phyloP scores from a whole-genome alignment of 2,113 vertebrate genomes.

The Spea bombifrons region DNA sequence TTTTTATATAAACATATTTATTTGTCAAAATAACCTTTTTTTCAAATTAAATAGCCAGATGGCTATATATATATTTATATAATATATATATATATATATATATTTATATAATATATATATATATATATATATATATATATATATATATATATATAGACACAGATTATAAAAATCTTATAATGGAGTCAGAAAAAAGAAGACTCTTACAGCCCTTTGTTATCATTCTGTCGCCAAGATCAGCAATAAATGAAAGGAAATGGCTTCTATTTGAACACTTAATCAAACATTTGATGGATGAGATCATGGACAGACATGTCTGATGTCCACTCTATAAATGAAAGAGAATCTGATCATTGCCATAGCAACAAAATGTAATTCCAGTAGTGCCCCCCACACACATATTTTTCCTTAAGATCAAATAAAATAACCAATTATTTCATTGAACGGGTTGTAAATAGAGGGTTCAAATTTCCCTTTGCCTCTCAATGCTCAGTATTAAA shows the following conservation, averaged over 20 bases:
- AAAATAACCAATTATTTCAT: conserved; percentile 51
- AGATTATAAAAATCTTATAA: background rate
- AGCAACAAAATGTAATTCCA: conserved; percentile 52
- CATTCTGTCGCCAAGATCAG: background rate
- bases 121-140: background rate
- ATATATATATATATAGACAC: background rate
- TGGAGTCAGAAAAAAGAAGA: no score
- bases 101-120: background rate
- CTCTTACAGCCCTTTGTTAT: no score
- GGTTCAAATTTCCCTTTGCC: conserved; percentile 27
- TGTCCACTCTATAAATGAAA: conserved; percentile 50
- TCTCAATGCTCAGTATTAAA: conserved; percentile 25
- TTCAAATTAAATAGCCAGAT: background rate
- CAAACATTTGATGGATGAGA: conserved; percentile 15
- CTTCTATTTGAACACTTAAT: background rate
- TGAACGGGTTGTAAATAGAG: conserved; percentile 45
- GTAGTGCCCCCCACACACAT: conserved; percentile 6
- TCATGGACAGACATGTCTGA: conserved; percentile 15
- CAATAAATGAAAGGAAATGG: background rate
- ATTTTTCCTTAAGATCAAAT: conserved; percentile 45
- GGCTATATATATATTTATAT: conserved; percentile 26
- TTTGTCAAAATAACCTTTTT: no score
- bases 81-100: background rate
- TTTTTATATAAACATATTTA: no score
- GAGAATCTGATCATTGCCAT: conserved; percentile 56